A percentile compares a stretch with the other conserved stretches of the same genome.
Conservation (phyloP, 1,140 invertebrate genomes). For the Bombus sibiricus region DNA sequence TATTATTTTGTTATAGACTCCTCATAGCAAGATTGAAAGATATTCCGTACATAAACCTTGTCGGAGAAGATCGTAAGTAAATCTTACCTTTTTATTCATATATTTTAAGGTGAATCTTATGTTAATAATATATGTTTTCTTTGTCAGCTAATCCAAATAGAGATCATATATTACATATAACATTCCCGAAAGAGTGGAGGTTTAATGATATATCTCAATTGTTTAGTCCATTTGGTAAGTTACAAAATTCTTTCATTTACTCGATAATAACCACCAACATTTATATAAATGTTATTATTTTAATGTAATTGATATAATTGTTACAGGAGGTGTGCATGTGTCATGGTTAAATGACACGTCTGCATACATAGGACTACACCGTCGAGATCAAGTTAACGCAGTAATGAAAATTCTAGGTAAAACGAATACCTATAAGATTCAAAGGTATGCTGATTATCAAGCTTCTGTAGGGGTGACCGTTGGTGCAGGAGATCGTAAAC, state of each 20-base stretch:
- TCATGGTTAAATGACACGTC: slow-evolving; percentile 78
- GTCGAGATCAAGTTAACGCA: slow-evolving; percentile 67
- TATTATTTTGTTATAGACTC: slow-evolving; percentile 80
- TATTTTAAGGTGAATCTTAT: slow-evolving; percentile 41
- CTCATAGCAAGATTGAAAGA: slow-evolving; percentile 86
- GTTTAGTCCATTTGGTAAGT: slow-evolving; percentile 84
- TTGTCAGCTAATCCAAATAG: slow-evolving; percentile 86
- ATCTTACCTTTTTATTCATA: background rate
- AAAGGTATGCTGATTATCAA: slow-evolving; percentile 72
- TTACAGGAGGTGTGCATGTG: slow-evolving; percentile 75
- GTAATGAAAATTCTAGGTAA: slow-evolving; percentile 66
- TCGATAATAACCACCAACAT: background rate
- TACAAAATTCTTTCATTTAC: background rate
- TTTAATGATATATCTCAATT: slow-evolving; percentile 87
- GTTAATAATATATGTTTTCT: slow-evolving; percentile 49
- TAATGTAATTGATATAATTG: background rate
- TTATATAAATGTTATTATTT: background rate
- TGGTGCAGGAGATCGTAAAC: slow-evolving; percentile 58
- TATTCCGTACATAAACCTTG: slow-evolving; percentile 88
- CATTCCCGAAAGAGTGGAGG: slow-evolving; percentile 91
- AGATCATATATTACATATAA: slow-evolving; percentile 92
- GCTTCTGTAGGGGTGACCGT: slow-evolving; percentile 35
- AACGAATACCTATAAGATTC: slow-evolving; percentile 61
- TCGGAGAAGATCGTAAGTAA: slow-evolving; percentile 87
- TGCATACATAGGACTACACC: slow-evolving; percentile 75